Conservation (phyloP, 2,888 invertebrate genomes). For the Punctoribates punctum region DNA sequence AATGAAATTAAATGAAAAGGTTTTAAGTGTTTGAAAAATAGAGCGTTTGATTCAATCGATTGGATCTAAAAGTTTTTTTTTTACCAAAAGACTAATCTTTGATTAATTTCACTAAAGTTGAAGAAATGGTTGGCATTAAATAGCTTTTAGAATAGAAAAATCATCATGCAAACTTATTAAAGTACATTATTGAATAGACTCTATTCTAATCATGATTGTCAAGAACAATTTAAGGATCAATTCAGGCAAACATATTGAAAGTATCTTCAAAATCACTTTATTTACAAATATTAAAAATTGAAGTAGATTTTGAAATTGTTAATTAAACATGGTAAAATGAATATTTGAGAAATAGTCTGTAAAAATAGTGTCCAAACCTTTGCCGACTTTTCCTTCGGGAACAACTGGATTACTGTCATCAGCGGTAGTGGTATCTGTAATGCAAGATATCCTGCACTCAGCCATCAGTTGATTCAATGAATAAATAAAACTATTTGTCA, state of each 20-base stretch:
- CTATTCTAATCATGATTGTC: too few species aligned
- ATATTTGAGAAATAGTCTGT: too few species aligned
- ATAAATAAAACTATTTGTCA: not conserved
- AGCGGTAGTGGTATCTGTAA: not conserved
- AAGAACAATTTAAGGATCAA: too few species aligned
- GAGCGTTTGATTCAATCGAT: not conserved
- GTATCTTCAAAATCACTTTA: too few species aligned
- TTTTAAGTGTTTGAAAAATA: not conserved
- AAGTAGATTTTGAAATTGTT: too few species aligned
- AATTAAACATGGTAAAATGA: too few species aligned
- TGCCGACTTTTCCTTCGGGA: slow-evolving; percentile 21
- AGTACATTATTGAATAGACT: too few species aligned
- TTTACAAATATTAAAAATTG: too few species aligned
- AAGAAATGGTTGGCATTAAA: too few species aligned
- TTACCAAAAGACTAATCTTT: not conserved
- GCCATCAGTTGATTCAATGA: slow-evolving; percentile 17
- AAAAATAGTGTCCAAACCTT: slow-evolving; percentile 19
- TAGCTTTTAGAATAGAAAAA: not conserved
- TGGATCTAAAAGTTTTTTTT: not conserved
- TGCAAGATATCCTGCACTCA: slow-evolving; percentile 23
- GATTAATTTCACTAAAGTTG: not conserved
- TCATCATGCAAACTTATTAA: too few species aligned
- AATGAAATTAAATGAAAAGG: not conserved
- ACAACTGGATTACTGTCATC: not conserved
- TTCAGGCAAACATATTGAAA: too few species aligned